Evolutionary conservation across 2,888 invertebrate genomes (phyloP).

Genomic region (Yponomeuta sedellus): DNA sequence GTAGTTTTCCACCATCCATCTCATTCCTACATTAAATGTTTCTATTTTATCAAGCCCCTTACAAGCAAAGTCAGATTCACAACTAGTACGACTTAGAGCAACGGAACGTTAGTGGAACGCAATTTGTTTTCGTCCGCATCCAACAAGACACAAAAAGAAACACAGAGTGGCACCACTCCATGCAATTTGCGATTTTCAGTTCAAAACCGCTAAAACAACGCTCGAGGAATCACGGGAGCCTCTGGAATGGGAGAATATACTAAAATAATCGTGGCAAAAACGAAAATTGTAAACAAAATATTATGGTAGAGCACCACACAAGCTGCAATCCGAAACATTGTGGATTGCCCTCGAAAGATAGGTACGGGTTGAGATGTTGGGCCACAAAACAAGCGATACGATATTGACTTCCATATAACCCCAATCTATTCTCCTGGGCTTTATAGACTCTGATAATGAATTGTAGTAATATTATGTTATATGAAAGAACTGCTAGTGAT

Average conservation of each 20-base stretch:
- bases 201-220: slow-evolving; percentile 32
- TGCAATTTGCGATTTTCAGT: slow-evolving; percentile 30
- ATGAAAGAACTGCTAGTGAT: too few relatives aligned
- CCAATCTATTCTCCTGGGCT: too few relatives aligned
- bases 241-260: slow-evolving; percentile 42
- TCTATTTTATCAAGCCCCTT: too few relatives aligned
- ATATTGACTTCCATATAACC: too few relatives aligned
- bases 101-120: not conserved
- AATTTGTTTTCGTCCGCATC: slow-evolving; percentile 15
- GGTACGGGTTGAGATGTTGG: slow-evolving; percentile 37
- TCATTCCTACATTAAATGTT: too few relatives aligned
- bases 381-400: slow-evolving; percentile 32
- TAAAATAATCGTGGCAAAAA: slow-evolving; percentile 55
- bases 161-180: slow-evolving; percentile 26
- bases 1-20: too few relatives aligned
- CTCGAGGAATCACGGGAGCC: slow-evolving; percentile 34
- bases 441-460: too few relatives aligned
- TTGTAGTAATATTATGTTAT: too few relatives aligned
- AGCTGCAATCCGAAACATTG: slow-evolving; percentile 59
- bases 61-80: too few relatives aligned
- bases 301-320: slow-evolving; percentile 63
- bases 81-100: too few relatives aligned
- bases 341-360: slow-evolving; percentile 67
- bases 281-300: slow-evolving; percentile 33
- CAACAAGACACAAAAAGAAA: slow-evolving; percentile 20